Evolutionary conservation across 2,888 invertebrate genomes (phyloP).

Genomic region (Azorinus chamasolen): DNA sequence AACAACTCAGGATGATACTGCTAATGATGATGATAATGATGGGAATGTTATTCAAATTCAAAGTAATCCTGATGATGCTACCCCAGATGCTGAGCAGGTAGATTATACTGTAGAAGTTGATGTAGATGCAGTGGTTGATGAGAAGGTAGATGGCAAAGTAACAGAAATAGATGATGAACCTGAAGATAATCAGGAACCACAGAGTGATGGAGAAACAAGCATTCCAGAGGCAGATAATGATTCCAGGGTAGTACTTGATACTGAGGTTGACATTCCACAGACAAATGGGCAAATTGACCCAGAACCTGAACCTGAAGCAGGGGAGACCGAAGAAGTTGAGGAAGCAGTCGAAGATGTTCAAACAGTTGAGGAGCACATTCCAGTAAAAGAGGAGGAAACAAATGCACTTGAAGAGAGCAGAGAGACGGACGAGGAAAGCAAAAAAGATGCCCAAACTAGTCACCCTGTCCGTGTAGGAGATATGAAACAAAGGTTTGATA

Average conservation of each 20-base stretch:
- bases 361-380: not conserved
- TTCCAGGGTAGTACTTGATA: not conserved
- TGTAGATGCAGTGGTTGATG: constrained; percentile 1
- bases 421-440: no score
- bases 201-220: not conserved
- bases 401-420: no score
- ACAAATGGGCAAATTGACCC: not conserved
- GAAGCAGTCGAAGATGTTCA: not conserved
- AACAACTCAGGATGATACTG: not conserved
- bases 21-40: not conserved
- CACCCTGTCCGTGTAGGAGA: no score
- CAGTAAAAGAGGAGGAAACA: no score
- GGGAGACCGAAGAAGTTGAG: not conserved
- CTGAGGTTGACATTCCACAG: constrained; percentile 2
- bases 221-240: constrained; percentile 8
- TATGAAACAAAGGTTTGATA: no score
- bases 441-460: no score
- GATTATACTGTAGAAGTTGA: not conserved
- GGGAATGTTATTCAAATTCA: not conserved
- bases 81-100: not conserved
- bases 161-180: constrained; percentile 1
- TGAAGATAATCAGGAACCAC: constrained; percentile 2
- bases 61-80: not conserved
- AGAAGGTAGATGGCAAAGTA: not conserved
- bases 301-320: not conserved